Evolutionary conservation across 2,888 invertebrate genomes (phyloP), one percentile per base, ranked within the genome.

Genomic region (Galerucella calmariensis): DNA sequence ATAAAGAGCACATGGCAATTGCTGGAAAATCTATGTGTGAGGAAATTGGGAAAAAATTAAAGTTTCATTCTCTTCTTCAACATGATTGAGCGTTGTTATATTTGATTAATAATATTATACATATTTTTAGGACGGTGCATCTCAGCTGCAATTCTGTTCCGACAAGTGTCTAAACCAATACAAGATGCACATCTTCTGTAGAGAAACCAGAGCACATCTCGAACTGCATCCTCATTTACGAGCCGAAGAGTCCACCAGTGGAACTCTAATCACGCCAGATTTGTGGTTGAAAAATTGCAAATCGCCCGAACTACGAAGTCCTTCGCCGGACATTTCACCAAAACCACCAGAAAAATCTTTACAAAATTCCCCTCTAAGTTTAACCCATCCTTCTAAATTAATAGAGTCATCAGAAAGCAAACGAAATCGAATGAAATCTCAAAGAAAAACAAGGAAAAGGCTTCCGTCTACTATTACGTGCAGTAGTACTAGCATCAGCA

Each of bases 181-280:
- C 90, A 97, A 97, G 89, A 97, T 97, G 97, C 96, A 97, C 87
- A 96, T 97, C 79, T 97, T 97, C 88, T 97, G 97, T 88, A 92
- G 94, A 68, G 97, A 97, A 88, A 96, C 97, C 6, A 94, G 96
- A 85, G 96, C 97, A 9, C 97, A 97, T 86, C 90, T 97, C 74
- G 95, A 96, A 85, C 92, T 96, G 87, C 93, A 93, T 86, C 94
- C 94, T 0, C 94, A 94, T 85, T 88, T 94, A 81, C 91, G 90
- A 14, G 88, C 79, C 12, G 85, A 80, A 56, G 78, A 81, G 56
- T 73, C 81, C 6, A 75, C 84, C 2, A 82, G 82, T 46, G 82
- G 82, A 5, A 83, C 80, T 5, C 88, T 96, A 63, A 97, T 97
- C 80, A 97, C 97, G 0, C 97, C 97, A 0, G 97, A 97, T 77